Percentiles rank a stretch among this genome's conserved stretches.
Conservation (phyloP, 2,888 invertebrate species). For the Pecten maximus region DNA sequence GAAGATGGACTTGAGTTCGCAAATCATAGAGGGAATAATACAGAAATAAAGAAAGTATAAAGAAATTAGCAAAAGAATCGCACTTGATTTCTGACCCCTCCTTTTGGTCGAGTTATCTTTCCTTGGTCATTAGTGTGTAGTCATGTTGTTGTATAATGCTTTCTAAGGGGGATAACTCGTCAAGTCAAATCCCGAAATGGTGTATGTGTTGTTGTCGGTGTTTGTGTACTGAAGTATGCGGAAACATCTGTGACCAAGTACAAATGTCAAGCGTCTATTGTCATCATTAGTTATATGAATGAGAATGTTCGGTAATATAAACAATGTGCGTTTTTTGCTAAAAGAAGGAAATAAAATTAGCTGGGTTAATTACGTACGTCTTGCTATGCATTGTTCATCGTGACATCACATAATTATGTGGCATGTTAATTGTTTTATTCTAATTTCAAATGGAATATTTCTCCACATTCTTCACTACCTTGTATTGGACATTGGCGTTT, state of each 20-base stretch:
- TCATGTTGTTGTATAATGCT: background rate
- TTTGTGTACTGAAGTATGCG: background rate
- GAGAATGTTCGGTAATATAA: background rate
- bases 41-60: too few relatives aligned
- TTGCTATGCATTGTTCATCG: too few relatives aligned
- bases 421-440: too few relatives aligned
- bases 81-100: too few relatives aligned
- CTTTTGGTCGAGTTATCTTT: background rate
- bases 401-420: too few relatives aligned
- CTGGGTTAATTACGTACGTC: background rate
- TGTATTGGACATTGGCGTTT: too few relatives aligned
- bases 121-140: background rate
- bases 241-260: background rate
- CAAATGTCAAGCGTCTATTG: background rate
- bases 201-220: background rate
- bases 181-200: background rate
- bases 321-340: background rate
- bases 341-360: background rate
- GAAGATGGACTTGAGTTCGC: too few relatives aligned
- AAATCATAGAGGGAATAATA: too few relatives aligned
- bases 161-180: background rate
- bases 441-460: too few relatives aligned
- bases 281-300: background rate
- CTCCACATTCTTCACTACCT: too few relatives aligned
- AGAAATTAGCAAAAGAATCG: too few relatives aligned